Evolutionary conservation across 2,113 vertebrate species (phyloP), one percentile per base, ranked within the genome.

Genomic region (Anolis carolinensis): DNA sequence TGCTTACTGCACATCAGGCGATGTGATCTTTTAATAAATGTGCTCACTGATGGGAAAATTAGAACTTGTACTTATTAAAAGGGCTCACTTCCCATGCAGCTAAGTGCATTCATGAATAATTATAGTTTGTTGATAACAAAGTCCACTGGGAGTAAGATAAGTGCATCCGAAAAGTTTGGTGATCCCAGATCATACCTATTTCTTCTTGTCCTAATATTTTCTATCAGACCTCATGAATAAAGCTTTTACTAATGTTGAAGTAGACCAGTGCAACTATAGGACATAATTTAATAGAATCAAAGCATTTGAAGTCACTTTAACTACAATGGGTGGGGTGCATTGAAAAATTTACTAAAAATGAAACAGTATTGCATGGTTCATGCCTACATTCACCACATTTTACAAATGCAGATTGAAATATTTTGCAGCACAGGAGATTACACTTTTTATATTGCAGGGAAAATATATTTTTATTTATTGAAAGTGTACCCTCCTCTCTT

Each of bases 11-110:
- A 74, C 23, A 36, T 55, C 52, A 71, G 25, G 65, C 25, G 27
- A 50, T 32, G 62, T 32, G 27, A 62, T 79, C 50, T 79, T 86
- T 32, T 79, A 86, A 79, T 72, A 86, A 78, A 72, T 72, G 34
- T 79, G 76, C 79, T 71, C 67, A 44, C 27, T 55, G 65, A 36
- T 70, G 50, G 16, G 48, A 27, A 62, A 86, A 86, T 72, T 79
- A 71, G 50, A 86, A 48, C 16, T 72, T 72, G 50, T 79, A 72
- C 68, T 16, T 8, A 32, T 72, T 86, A 72, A 72, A 79, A 44
- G 50, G 6, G 11, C 48, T 78, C 48, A 30, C 2, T 85, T 72
- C 34, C 32, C 34, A n/a, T 79, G 13, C 23, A 59, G 32, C 48
- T 23, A 30, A 79, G 21, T 39, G 48, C 67, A 70, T 70, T 39